Conservation (phyloP, 2,797 vertebrate species). For the Cirrhinus mrigala region DNA sequence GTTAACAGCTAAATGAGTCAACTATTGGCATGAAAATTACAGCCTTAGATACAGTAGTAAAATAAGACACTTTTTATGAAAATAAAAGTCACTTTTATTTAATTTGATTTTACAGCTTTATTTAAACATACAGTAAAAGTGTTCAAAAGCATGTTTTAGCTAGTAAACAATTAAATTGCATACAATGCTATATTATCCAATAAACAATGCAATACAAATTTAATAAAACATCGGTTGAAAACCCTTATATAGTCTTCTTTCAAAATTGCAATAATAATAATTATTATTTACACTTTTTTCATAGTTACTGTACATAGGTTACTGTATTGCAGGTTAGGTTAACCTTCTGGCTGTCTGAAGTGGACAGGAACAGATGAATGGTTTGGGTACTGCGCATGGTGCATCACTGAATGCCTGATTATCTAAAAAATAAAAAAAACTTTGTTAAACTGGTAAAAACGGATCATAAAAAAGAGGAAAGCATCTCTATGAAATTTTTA, state of each 20-base stretch:
- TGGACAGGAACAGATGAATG: slow-evolving; percentile 72
- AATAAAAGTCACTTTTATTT: neutral
- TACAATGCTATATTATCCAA: too few relatives aligned
- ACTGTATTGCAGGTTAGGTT: neutral
- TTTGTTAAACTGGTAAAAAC: neutral
- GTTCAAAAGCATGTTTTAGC: neutral
- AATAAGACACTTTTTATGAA: neutral
- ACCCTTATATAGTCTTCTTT: neutral
- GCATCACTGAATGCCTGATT: slow-evolving; percentile 71
- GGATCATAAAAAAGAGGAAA: slow-evolving; percentile 37
- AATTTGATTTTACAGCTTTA: slow-evolving; percentile 2
- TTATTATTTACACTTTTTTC: neutral
- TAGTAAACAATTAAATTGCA: neutral
- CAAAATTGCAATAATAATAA: neutral
- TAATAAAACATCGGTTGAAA: neutral
- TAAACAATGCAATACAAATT: slow-evolving; percentile 3
- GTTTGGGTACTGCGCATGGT: slow-evolving; percentile 64
- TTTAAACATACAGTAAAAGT: neutral
- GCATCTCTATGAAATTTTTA: neutral
- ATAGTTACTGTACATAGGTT: neutral
- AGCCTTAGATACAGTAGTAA: neutral
- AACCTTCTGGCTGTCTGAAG: neutral
- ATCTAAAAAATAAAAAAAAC: slow-evolving; percentile 65
- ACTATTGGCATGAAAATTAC: slow-evolving; percentile 10
- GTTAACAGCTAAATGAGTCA: slow-evolving; percentile 30